Conservation (phyloP, 2,888 invertebrate genomes). For the Clusia tigrina region DNA sequence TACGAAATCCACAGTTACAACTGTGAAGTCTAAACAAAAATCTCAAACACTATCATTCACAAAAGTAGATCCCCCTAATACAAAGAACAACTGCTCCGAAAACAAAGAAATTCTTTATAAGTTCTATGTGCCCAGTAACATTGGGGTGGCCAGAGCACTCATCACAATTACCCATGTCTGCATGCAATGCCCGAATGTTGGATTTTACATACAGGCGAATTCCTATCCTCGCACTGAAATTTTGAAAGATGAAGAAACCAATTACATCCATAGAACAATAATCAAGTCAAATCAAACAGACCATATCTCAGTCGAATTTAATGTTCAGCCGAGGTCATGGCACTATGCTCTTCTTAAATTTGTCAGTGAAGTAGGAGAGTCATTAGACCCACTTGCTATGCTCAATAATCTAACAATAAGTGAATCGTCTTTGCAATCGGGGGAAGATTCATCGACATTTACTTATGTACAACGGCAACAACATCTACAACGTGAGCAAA, state of each 20-base stretch:
- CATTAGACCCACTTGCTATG: constrained; percentile 7
- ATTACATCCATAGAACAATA: constrained; percentile 65
- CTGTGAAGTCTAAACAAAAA: constrained; percentile 21
- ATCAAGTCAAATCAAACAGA: constrained; percentile 66
- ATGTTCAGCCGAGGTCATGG: constrained; percentile 69
- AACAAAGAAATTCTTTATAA: constrained; percentile 64
- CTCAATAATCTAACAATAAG: constrained; percentile 16
- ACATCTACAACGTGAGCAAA: constrained; percentile 16
- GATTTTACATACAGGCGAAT: constrained; percentile 67
- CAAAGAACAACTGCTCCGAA: constrained; percentile 33
- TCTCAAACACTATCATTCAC: constrained; percentile 25
- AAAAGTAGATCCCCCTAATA: constrained; percentile 19
- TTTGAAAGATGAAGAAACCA: constrained; percentile 60
- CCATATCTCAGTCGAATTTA: constrained; percentile 65
- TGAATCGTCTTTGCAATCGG: constrained; percentile 26
- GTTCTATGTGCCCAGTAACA: constrained; percentile 66
- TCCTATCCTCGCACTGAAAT: constrained; percentile 63
- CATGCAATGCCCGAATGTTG: constrained; percentile 64
- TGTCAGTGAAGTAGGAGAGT: constrained; percentile 29
- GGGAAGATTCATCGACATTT: constrained; percentile 29
- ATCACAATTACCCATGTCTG: constrained; percentile 62
- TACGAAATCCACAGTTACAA: constrained; percentile 16
- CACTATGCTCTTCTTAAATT: constrained; percentile 68
- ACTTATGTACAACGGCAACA: constrained; percentile 26
- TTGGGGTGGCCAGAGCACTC: constrained; percentile 55